Conservation (phyloP, 2,888 invertebrate genomes). For the Lepidochitona cinerea region DNA sequence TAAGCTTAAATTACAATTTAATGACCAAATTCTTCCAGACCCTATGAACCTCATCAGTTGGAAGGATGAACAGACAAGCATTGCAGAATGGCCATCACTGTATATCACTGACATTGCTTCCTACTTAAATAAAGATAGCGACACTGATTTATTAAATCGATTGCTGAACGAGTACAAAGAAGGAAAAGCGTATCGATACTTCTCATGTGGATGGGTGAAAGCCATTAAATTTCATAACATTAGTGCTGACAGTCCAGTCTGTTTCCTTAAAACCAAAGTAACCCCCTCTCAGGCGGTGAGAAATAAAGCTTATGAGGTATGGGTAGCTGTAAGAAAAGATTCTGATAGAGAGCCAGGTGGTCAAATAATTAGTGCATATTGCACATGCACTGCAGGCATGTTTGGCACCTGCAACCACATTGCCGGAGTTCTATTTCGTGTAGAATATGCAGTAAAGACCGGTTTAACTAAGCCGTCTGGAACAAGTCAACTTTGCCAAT, state of each 20-base stretch:
- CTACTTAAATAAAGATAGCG: conserved; percentile 13
- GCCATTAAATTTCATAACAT: conserved; percentile 27
- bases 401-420: not conserved
- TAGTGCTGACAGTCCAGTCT: not conserved
- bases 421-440: not conserved
- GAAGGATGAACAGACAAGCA: conserved; percentile 25
- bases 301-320: conserved; percentile 28
- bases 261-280: conserved; percentile 27
- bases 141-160: conserved; percentile 14
- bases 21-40: conserved; percentile 19
- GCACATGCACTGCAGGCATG: conserved; percentile 26
- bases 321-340: conserved; percentile 21
- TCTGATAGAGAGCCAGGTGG: not conserved
- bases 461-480: not conserved
- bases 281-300: conserved; percentile 30
- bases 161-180: conserved; percentile 32
- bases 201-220: conserved; percentile 28
- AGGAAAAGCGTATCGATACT: conserved; percentile 30
- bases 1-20: conserved; percentile 13
- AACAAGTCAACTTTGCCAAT: not conserved
- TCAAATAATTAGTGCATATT: conserved; percentile 17
- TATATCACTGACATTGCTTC: conserved; percentile 30
- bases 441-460: not conserved
- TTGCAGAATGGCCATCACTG: conserved; percentile 23
- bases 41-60: conserved; percentile 22